phyloP scores from a whole-genome alignment of 2,888 invertebrate genomes.

The Dendrolimus houi region DNA sequence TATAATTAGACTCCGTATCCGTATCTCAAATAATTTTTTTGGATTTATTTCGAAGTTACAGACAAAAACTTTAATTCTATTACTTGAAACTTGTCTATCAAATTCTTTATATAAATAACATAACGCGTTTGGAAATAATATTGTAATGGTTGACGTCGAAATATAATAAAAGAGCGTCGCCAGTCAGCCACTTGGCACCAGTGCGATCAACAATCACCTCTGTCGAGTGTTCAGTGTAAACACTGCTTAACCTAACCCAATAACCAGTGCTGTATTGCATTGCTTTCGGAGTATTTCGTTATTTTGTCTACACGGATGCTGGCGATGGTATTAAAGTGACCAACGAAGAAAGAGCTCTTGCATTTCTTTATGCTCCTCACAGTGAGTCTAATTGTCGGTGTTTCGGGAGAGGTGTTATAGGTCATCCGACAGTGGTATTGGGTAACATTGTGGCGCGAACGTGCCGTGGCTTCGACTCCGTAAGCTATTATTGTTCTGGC shows the following conservation, averaged over 20 bases:
- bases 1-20: no score
- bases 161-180: slow-evolving; percentile 43
- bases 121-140: no score
- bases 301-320: slow-evolving; percentile 75
- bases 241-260: slow-evolving; percentile 73
- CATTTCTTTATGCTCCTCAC: slow-evolving; percentile 20
- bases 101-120: no score
- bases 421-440: slow-evolving; percentile 39
- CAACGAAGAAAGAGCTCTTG: slow-evolving; percentile 33
- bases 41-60: no score
- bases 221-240: slow-evolving; percentile 54
- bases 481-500: slow-evolving; percentile 74
- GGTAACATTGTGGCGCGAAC: slow-evolving; percentile 70
- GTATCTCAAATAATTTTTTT: no score
- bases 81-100: no score
- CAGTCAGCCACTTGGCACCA: slow-evolving; percentile 58
- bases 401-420: slow-evolving; percentile 28
- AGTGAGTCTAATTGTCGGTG: slow-evolving; percentile 21
- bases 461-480: slow-evolving; percentile 71
- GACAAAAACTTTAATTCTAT: no score
- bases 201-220: slow-evolving; percentile 65
- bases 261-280: slow-evolving; percentile 65
- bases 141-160: neutral
- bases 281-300: slow-evolving; percentile 73
- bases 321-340: slow-evolving; percentile 54